Evolutionary conservation across 2,888 invertebrate genomes (phyloP).

Genomic region (Autographa gamma): DNA sequence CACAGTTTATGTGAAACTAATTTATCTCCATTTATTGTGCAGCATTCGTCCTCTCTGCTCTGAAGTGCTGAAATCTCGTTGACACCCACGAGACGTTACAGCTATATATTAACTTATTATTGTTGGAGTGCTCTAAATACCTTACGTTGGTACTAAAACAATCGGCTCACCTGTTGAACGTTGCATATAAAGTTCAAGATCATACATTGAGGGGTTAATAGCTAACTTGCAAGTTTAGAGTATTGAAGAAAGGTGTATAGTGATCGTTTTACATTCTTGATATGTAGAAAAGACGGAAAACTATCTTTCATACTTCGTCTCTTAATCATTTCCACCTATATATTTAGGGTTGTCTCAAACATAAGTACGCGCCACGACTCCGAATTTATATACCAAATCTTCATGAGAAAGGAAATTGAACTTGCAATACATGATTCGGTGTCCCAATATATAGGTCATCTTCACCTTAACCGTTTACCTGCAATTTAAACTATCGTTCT

Average conservation of each 20-base stretch:
- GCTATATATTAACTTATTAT: background rate
- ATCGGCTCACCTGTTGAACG: conserved; percentile 15
- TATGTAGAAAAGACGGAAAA: background rate
- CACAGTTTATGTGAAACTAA: background rate
- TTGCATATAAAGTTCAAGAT: background rate
- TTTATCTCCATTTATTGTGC: background rate
- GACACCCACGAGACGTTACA: background rate
- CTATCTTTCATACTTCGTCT: too few species aligned
- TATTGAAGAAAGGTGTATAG: background rate
- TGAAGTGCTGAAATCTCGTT: background rate
- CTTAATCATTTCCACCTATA: too few species aligned
- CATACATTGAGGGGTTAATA: background rate
- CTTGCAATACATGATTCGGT: too few species aligned
- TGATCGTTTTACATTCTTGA: background rate
- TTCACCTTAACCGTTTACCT: too few species aligned
- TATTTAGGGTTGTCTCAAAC: too few species aligned
- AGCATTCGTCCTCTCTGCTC: background rate
- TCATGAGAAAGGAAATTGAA: too few species aligned
- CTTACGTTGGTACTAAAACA: background rate
- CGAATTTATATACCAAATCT: too few species aligned
- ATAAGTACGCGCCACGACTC: too few species aligned
- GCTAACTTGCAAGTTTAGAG: background rate
- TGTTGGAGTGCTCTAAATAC: background rate
- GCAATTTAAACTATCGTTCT: too few species aligned
- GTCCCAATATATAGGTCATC: too few species aligned